A percentile compares a stretch with the other conserved stretches of the same genome.
Conservation (phyloP, 2,797 vertebrate species). For the Limnodromus scolopaceus region DNA sequence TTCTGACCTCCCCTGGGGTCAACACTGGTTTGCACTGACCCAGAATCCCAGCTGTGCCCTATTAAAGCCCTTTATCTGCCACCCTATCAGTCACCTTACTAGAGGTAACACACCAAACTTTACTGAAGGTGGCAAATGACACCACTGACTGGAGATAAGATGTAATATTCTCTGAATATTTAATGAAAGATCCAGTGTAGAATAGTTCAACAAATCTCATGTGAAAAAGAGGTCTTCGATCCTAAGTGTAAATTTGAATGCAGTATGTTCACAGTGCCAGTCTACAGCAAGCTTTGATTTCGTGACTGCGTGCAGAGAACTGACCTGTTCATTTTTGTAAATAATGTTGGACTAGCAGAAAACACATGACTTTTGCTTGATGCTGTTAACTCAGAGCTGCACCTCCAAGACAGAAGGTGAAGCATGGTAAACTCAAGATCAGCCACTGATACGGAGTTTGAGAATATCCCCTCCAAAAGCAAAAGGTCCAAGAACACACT, state of each 20-base stretch:
- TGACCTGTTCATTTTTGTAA: background rate
- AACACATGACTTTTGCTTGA: background rate
- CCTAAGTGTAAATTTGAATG: background rate
- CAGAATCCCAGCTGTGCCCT: background rate
- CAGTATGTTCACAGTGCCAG: background rate
- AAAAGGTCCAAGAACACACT: background rate
- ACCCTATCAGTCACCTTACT: background rate
- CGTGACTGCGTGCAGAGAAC: background rate
- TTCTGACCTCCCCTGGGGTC: background rate
- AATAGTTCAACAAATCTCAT: background rate
- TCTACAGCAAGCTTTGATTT: background rate
- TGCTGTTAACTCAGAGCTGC: background rate
- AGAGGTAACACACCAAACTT: background rate
- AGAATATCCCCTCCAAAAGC: background rate
- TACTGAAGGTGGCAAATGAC: background rate
- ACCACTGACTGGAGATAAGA: background rate
- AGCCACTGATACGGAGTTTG: background rate
- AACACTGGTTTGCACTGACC: background rate
- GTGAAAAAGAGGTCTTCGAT: background rate
- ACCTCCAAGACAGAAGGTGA: background rate
- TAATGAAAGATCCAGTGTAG: background rate
- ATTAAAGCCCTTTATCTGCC: constrained; percentile 6
- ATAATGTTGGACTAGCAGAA: background rate
- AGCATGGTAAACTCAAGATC: background rate
- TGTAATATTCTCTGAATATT: background rate